Conservation (phyloP, 2,113 vertebrate species). For the Suricata suricatta region DNA sequence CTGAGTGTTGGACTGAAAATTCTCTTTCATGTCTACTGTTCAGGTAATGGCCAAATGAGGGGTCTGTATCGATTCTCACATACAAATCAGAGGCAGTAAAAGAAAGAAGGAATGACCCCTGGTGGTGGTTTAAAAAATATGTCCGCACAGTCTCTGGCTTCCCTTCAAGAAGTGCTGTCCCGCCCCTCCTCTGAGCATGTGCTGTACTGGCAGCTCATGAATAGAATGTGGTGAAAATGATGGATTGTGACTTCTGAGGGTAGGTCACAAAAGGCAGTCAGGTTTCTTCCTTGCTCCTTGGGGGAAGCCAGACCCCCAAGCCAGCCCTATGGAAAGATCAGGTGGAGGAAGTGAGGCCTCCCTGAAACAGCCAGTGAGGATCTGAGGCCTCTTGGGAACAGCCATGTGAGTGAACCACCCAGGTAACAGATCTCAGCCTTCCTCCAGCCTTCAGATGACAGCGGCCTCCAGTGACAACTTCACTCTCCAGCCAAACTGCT, state of each 20-base stretch:
- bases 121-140: conserved; percentile 26
- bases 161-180: not conserved
- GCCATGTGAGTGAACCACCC: conserved; percentile 24
- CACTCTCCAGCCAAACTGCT: not conserved
- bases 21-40: conserved; percentile 8
- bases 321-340: conserved; percentile 50
- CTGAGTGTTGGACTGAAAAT: not conserved
- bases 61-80: not conserved
- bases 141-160: not conserved
- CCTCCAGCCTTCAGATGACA: not conserved
- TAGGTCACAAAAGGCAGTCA: conserved; percentile 63
- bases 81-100: not conserved
- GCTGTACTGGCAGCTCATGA: not conserved
- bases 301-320: not conserved
- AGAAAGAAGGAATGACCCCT: conserved; percentile 32
- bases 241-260: conserved; percentile 64
- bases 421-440: not conserved
- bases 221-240: conserved; percentile 60
- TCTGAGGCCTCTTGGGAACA: not conserved
- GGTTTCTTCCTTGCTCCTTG: conserved; percentile 15
- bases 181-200: not conserved
- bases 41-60: not conserved
- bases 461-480: not conserved
- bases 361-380: not conserved
- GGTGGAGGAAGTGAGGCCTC: not conserved